Conservation (phyloP, 2,113 vertebrate species). For the Dipodomys ordii region DNA sequence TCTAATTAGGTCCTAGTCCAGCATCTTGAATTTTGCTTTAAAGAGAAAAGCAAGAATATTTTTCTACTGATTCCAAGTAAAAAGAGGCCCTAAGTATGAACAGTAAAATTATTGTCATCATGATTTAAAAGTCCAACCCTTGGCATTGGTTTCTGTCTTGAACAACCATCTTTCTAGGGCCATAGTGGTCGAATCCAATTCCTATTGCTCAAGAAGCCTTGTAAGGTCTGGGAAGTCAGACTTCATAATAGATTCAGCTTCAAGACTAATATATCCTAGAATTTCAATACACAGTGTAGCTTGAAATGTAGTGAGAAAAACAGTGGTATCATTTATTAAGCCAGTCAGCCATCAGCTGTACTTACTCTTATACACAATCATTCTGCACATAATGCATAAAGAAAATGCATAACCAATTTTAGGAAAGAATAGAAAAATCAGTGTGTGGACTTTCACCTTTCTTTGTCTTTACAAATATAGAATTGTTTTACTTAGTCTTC, state of each 20-base stretch:
- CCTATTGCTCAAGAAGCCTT: neutral
- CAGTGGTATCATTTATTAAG: neutral
- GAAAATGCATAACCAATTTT: neutral
- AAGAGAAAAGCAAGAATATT: neutral
- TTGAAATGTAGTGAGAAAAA: neutral
- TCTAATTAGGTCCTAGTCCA: neutral
- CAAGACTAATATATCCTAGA: neutral
- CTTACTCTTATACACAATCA: neutral
- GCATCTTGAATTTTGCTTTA: neutral
- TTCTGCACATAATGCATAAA: neutral
- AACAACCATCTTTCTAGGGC: neutral
- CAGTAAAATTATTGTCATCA: neutral
- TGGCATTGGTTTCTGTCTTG: neutral
- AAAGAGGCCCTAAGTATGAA: neutral
- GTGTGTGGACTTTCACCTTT: neutral
- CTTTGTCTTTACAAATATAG: neutral
- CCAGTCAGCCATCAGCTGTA: neutral
- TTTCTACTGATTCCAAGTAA: neutral
- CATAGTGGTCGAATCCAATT: neutral
- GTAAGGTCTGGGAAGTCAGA: neutral
- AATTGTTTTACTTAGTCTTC: constrained; percentile 21
- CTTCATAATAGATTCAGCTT: neutral
- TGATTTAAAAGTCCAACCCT: neutral
- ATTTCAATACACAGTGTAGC: neutral
- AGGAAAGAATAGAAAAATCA: neutral